A percentile compares a stretch with the other conserved stretches of the same genome.
Evolutionary conservation across 2,797 vertebrate genomes (phyloP).

Genomic region (Enteromius argenteus): DNA sequence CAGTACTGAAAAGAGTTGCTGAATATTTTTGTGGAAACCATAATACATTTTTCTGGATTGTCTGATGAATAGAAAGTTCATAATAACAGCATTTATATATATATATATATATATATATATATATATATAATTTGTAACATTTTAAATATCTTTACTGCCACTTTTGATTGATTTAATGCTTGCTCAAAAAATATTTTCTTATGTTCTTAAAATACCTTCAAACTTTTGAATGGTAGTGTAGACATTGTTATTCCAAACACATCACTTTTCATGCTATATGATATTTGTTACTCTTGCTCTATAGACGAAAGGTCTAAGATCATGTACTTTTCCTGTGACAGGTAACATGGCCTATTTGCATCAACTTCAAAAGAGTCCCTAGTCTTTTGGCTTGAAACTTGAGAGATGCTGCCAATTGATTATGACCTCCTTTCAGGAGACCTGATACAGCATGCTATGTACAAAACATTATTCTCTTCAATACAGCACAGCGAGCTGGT

Average conservation of each 20-base stretch:
- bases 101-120: background rate
- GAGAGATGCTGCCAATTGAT: constrained; percentile 32
- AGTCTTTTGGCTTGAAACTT: constrained; percentile 14
- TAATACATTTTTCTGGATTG: background rate
- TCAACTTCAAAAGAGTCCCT: constrained; percentile 1
- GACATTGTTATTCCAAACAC: constrained; percentile 14
- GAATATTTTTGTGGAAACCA: background rate
- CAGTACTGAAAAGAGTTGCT: background rate
- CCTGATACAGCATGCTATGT: constrained; percentile 42
- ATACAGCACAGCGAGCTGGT: background rate
- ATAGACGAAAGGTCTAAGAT: background rate
- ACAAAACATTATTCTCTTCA: constrained; percentile 23
- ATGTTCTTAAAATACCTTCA: background rate
- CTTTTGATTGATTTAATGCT: background rate
- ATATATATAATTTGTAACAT: background rate
- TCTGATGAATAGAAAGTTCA: background rate
- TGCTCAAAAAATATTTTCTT: background rate
- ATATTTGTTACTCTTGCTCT: background rate
- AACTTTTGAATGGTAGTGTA: background rate
- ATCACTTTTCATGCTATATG: background rate
- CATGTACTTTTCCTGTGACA: background rate
- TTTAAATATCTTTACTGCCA: background rate
- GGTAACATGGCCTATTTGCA: constrained; percentile 11
- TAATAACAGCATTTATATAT: background rate
- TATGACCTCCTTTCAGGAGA: constrained; percentile 48